Base-by-base conservation (phyloP, 2,113 vertebrate species). In the Motacilla tschutschensis region DNA sequence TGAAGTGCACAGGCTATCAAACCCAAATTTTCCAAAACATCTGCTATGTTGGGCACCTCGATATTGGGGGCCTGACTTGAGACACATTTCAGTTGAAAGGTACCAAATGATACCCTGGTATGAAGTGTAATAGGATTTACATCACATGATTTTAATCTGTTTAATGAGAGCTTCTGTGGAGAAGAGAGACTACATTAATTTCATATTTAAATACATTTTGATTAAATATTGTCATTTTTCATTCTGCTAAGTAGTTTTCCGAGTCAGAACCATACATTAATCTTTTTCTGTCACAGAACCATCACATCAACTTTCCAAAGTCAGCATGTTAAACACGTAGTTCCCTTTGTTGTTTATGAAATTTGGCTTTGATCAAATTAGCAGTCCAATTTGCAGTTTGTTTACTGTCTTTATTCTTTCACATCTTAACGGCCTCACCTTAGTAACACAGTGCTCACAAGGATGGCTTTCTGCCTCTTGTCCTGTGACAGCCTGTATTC, bases 151-250 rank as follows among this genome's bases (percentile, higher is more conserved):
- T 84, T 86, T 60, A 63, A 84, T 66, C 65, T 87, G 3, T 71
- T 76, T 83, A 64, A 83, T 83, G 38, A 85, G n/a, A 85, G 43
- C 31, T 62, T 75, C 35, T 1, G 0, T 43, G 35, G 26, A 87
- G 43, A 65, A 88, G 19, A 79, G 19, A 75, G 36, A 58, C 60
- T 55, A 36, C 22, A 14, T 64, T 85, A 29, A 74, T 83, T 77
- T 83, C 3, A 46, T 74, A 63, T 87, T 85, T 78, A 92, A 90
- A 85, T 59, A 71, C 10, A n/a, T 21, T 85, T 81, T 77, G 76
- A 53, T 83, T 80, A 50, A 92, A 47, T 78, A 72, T 26, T 87
- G 31, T 35, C 2, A 60, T 78, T 89, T 80, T 89, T 78, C n/a
- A 40, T 83, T 33, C 69, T 79, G 31, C 33, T 71, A 35, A 48